Percentiles rank a stretch among this genome's conserved stretches.
phyloP scores from a whole-genome alignment of 2,888 invertebrate genomes.

The Carterocephalus palaemon region DNA sequence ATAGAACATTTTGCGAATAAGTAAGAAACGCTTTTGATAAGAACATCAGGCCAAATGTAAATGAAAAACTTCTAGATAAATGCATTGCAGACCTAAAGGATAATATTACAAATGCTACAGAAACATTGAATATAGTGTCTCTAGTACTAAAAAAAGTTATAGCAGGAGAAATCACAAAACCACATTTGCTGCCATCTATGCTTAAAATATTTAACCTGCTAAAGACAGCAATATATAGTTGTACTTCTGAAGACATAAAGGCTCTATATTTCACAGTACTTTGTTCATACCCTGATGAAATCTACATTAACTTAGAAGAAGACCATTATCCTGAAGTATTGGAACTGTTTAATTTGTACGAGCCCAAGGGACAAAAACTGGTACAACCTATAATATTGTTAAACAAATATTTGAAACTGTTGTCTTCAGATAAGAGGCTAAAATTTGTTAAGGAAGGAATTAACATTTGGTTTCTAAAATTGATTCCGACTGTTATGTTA shows the following conservation, averaged over 20 bases:
- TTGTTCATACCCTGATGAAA: constrained; percentile 47
- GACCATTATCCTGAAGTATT: constrained; percentile 40
- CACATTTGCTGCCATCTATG: constrained; percentile 46
- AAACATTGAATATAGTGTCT: constrained; percentile 43
- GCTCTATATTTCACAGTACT: constrained; percentile 47
- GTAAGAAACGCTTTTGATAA: constrained; percentile 38
- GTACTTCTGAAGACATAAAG: constrained; percentile 41
- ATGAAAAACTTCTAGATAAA: constrained; percentile 45
- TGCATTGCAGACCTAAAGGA: constrained; percentile 48
- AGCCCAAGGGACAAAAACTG: constrained; percentile 34
- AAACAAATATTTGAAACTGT: constrained; percentile 46
- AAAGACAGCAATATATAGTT: constrained; percentile 39
- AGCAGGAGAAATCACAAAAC: constrained; percentile 37
- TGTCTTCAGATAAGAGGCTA: constrained; percentile 51
- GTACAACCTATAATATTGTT: constrained; percentile 55
- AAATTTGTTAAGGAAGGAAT: constrained; percentile 59
- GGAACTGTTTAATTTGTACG: constrained; percentile 44
- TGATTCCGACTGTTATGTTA: constrained; percentile 64
- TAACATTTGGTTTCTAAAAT: constrained; percentile 66
- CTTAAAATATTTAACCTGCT: constrained; percentile 45
- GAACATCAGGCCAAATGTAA: constrained; percentile 31
- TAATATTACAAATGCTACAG: constrained; percentile 43
- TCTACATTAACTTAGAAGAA: constrained; percentile 36
- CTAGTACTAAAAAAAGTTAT: constrained; percentile 47
- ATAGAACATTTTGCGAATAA: constrained; percentile 39